A percentile compares a stretch with the other conserved stretches of the same genome.
Conservation (phyloP, 2,888 invertebrate species). For the Magallana nippona region DNA sequence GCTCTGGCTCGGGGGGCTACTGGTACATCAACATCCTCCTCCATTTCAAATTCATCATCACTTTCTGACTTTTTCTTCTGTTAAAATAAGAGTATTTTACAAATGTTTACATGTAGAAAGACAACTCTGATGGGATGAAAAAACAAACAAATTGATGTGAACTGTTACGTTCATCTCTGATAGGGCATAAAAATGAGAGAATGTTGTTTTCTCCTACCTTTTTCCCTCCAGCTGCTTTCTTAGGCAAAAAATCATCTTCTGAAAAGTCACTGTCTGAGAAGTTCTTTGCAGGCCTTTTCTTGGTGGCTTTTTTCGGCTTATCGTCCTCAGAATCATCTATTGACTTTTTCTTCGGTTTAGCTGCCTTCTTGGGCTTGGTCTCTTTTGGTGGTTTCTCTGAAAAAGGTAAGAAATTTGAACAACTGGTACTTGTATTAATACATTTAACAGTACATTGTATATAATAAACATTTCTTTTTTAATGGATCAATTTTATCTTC, state of each 20-base stretch:
- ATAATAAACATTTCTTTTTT: too few relatives aligned
- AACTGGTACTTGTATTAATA: too few relatives aligned
- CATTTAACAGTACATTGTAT: too few relatives aligned
- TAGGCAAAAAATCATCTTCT: constrained; percentile 61
- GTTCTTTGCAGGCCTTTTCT: constrained; percentile 56
- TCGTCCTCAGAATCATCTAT: constrained; percentile 56
- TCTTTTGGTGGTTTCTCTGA: constrained; percentile 50
- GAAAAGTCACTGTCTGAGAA: constrained; percentile 56
- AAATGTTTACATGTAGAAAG: background rate
- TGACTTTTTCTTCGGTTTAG: constrained; percentile 53
- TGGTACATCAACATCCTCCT: constrained; percentile 45
- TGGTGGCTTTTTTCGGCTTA: constrained; percentile 59
- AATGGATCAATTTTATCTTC: too few relatives aligned
- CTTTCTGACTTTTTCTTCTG: constrained; percentile 61
- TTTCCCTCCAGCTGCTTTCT: constrained; percentile 53
- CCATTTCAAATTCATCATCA: constrained; percentile 56
- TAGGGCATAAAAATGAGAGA: too few relatives aligned
- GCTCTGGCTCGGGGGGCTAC: constrained; percentile 48
- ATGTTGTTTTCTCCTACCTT: background rate
- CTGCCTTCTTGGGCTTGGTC: constrained; percentile 57
- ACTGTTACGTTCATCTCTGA: too few relatives aligned
- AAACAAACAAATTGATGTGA: too few relatives aligned
- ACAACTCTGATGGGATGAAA: background rate
- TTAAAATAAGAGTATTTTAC: constrained; percentile 38
- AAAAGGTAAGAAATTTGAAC: background rate